A percentile compares a stretch with the other conserved stretches of the same genome.
Evolutionary conservation across 2,797 vertebrate genomes (phyloP).

Genomic region (Lagocephalus sceleratus): DNA sequence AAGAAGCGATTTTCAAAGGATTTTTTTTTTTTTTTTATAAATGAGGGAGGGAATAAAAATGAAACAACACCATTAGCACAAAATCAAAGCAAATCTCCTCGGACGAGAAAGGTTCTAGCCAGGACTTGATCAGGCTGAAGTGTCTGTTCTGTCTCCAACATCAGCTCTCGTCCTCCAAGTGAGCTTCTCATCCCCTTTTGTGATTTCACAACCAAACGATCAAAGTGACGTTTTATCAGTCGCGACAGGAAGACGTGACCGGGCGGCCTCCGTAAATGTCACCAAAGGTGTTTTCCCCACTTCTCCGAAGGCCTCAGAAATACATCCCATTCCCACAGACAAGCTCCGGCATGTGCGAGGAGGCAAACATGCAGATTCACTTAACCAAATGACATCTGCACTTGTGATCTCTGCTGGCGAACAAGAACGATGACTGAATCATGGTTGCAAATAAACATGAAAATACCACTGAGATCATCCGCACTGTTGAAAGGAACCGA

Average conservation of each 20-base stretch:
- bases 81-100: conserved; percentile 16
- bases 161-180: conserved; percentile 43
- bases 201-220: conserved; percentile 57
- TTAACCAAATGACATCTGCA: conserved; percentile 5
- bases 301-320: conserved; percentile 39
- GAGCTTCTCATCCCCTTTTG: conserved; percentile 24
- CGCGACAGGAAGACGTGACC: conserved; percentile 21
- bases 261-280: conserved; percentile 19
- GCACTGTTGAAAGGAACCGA: conserved; percentile 36
- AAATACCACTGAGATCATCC: conserved; percentile 39
- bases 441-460: conserved; percentile 43
- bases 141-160: conserved; percentile 59
- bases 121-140: conserved; percentile 75
- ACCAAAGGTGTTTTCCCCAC: conserved; percentile 27
- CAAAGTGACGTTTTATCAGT: conserved; percentile 33
- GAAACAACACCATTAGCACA: conserved; percentile 10
- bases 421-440: conserved; percentile 25
- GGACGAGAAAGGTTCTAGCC: conserved; percentile 30
- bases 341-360: conserved; percentile 2
- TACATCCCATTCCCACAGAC: conserved; percentile 10
- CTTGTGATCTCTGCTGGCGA: conserved; percentile 24
- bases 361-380: conserved; percentile 13
- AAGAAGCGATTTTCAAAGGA: conserved; percentile 5
- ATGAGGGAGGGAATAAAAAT: background rate
- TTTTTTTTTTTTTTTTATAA: no score